Evolutionary conservation across 2,797 vertebrate species (phyloP).

Genomic region (Avahi laniger): DNA sequence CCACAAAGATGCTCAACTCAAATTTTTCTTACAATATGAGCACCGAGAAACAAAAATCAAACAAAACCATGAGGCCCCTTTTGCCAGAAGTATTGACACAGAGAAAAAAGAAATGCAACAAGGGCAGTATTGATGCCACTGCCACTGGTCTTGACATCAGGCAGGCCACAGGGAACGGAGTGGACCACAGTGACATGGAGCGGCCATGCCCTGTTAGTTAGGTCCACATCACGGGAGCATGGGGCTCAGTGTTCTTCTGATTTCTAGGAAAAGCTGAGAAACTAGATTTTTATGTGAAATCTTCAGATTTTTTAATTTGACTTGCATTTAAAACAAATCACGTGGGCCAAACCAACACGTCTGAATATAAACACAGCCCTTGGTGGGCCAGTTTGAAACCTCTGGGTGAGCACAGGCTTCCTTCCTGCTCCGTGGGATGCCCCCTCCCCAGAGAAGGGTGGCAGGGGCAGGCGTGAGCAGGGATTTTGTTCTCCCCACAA

Average conservation of each 20-base stretch:
- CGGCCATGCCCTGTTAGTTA: accelerated
- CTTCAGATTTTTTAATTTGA: neutral
- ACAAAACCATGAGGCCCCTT: neutral
- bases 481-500: no score
- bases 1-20: neutral
- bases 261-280: conserved; percentile 8
- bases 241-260: neutral
- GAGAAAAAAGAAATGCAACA: neutral
- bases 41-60: neutral
- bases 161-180: neutral
- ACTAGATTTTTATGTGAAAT: neutral
- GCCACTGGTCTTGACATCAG: neutral
- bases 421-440: neutral
- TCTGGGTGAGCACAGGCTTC: neutral
- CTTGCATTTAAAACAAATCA: neutral
- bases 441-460: neutral
- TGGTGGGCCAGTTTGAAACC: neutral
- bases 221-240: neutral
- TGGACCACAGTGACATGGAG: accelerated
- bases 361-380: neutral
- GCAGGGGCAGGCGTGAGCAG: neutral
- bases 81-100: neutral
- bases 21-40: neutral
- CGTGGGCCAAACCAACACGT: neutral
- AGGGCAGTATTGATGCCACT: accelerated